Evolutionary conservation across 2,797 vertebrate genomes (phyloP).

Genomic region (Valencia hispanica): DNA sequence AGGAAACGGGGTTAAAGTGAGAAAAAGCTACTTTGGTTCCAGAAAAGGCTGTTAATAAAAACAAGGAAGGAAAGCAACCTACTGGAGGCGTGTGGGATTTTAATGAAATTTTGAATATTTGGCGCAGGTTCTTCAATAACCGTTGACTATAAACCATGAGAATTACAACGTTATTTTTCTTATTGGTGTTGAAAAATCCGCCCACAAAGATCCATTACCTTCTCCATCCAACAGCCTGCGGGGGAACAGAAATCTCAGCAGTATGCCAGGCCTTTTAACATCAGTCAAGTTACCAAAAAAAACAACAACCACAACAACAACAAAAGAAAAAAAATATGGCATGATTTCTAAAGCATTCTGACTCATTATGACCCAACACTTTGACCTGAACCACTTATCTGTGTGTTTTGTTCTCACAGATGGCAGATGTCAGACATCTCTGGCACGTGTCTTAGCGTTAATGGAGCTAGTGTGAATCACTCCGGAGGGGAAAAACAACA

Average conservation of each 20-base stretch:
- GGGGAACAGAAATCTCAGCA: not conserved
- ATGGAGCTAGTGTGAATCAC: slow-evolving; percentile 3
- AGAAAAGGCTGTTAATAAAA: not conserved
- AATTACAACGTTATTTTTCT: not conserved
- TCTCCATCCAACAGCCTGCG: not conserved
- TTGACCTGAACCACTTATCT: not conserved
- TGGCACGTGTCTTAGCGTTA: not conserved
- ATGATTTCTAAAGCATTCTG: slow-evolving; percentile 1
- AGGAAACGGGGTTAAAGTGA: not conserved
- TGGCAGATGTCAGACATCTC: slow-evolving; percentile 14
- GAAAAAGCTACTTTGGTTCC: not conserved
- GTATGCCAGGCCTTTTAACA: not conserved
- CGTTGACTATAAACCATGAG: not conserved
- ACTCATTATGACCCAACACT: slow-evolving; percentile 9
- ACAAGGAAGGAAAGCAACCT: not conserved
- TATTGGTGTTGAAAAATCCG: not conserved
- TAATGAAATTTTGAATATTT: not conserved
- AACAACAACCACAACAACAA: not conserved
- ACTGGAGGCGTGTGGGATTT: not conserved
- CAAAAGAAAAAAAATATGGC: not conserved
- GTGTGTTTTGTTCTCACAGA: slow-evolving; percentile 24
- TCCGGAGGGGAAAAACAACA: not conserved
- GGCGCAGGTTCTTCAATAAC: not conserved
- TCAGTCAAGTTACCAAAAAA: not conserved
- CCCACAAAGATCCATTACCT: not conserved